Evolutionary conservation across 2,113 vertebrate species (phyloP), one percentile per base, ranked within the genome.

Genomic region (Alethe castanea): DNA sequence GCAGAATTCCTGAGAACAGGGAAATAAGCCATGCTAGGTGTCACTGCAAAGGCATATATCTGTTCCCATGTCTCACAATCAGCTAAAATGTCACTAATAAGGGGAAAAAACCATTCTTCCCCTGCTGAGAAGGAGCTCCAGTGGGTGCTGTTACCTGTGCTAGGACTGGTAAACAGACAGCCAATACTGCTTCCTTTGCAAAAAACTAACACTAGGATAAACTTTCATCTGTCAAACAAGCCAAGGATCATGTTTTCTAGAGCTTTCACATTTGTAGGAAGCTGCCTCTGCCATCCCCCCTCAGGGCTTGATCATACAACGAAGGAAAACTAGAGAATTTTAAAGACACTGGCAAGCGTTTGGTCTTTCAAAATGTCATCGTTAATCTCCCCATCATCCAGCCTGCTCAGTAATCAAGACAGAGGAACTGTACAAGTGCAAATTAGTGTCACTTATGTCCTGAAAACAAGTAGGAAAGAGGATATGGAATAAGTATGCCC

Each of bases 391-490:
- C 45, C 64, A 92, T 86, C 87, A 71, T 13, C 59, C 78, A 79
- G 57, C 42, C 76, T 10, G 47, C 86, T 88, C 24, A 1, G 38
- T 83, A 80, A 97, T 92, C 82, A 90, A 86, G 79, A 81, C 0
- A 90, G 87, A 94, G 92, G 45, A 92, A 86, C 71, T 65, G 50
- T 38, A 47, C 50, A 77, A 90, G 79, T 86, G 25, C 90, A 95
- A 92, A 95, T 95, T 88, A 95, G 62, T 42, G 67, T 88, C 91
- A 77, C 62, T 95, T 80, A 69, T 24, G 48, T 82, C 86, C 79
- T 83, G 66, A 61, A 80, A 97, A 82, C 82, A 88, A 86, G 44
- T 14, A 86, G 67, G 48, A 76, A 84, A 61, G 29, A 91, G 47
- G 67, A 90, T 66, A 65, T 2, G 3, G 40, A 85, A 12, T 85